A percentile compares a stretch with the other conserved stretches of the same genome.
These are phyloP conservation scores for Ectropis grisescens DNA, from an alignment of 1,140 invertebrate genomes.

Conservation along the genomic window DNA sequence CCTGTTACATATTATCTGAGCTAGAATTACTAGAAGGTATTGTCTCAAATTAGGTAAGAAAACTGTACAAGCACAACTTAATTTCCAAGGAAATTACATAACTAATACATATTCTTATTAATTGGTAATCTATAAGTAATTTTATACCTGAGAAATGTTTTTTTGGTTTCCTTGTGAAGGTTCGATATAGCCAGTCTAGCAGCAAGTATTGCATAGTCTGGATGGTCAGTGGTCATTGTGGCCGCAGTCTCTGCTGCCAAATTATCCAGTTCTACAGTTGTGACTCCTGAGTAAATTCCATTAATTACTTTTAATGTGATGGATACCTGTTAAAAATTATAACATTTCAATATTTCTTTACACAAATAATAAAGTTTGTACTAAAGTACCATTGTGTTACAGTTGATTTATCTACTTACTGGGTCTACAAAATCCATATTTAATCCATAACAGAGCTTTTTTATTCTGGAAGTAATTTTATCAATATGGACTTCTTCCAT, in stretches of 20 bases:
- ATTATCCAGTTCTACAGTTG: constrained; percentile 97
- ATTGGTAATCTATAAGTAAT: no score
- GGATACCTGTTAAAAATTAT: constrained; percentile 73
- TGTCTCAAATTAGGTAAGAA: no score
- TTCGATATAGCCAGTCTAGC: constrained; percentile 97
- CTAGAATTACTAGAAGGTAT: no score
- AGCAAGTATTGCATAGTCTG: constrained; percentile 96
- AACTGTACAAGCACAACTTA: no score
- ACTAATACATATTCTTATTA: no score
- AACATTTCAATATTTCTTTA: no score
- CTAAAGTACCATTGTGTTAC: no score
- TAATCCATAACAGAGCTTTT: constrained; percentile 95
- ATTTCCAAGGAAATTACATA: no score
- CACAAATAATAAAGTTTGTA: no score
- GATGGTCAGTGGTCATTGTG: constrained; percentile 95
- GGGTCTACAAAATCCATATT: constrained; percentile 97
- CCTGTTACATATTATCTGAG: no score
- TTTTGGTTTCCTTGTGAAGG: constrained; percentile 96
- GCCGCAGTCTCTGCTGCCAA: constrained; percentile 97
- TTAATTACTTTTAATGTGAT: constrained; percentile 92
- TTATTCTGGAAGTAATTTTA: constrained; percentile 96
- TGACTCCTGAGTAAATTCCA: constrained; percentile 96
- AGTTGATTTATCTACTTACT: no score
- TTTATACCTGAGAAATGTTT: constrained; percentile 86
- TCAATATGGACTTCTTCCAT: constrained; percentile 96